These are phyloP conservation scores for Steatornis caripensis DNA, from an alignment of 2,113 vertebrate species.

Conservation along the genomic window DNA sequence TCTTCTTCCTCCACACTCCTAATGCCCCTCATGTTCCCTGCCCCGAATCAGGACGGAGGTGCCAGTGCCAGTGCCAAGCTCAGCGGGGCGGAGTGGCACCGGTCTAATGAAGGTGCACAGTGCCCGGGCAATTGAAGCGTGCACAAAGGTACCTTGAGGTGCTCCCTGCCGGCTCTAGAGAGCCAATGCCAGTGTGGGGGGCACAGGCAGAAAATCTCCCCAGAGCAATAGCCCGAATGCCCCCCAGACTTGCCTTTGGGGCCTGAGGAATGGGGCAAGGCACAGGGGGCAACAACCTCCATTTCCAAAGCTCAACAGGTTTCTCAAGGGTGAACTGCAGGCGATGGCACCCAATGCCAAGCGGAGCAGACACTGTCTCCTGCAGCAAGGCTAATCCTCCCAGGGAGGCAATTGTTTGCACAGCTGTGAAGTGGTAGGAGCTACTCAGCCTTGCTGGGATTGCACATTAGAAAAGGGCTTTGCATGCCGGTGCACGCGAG, in stretches of 20 bases:
- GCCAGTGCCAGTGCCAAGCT: background rate
- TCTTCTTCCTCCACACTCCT: background rate
- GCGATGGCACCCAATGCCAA: no score
- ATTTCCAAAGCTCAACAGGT: background rate
- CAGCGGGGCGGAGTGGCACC: background rate
- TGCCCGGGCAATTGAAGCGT: no score
- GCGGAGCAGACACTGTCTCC: background rate
- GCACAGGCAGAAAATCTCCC: no score
- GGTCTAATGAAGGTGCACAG: no score
- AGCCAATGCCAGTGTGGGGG: no score
- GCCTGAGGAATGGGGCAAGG: background rate
- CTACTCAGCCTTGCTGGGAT: background rate
- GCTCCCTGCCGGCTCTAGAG: no score
- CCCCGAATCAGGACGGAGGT: background rate
- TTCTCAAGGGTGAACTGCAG: background rate
- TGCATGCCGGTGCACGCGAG: background rate
- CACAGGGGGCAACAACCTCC: background rate
- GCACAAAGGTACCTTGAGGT: no score
- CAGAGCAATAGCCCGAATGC: background rate
- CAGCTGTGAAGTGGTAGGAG: background rate
- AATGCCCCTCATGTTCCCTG: background rate
- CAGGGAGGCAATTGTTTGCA: background rate
- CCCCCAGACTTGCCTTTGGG: background rate
- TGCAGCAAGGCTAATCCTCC: background rate
- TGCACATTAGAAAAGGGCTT: background rate